These are phyloP conservation scores for Geotrupes spiniger DNA, from an alignment of 2,888 invertebrate genomes.

Conservation along the genomic window DNA sequence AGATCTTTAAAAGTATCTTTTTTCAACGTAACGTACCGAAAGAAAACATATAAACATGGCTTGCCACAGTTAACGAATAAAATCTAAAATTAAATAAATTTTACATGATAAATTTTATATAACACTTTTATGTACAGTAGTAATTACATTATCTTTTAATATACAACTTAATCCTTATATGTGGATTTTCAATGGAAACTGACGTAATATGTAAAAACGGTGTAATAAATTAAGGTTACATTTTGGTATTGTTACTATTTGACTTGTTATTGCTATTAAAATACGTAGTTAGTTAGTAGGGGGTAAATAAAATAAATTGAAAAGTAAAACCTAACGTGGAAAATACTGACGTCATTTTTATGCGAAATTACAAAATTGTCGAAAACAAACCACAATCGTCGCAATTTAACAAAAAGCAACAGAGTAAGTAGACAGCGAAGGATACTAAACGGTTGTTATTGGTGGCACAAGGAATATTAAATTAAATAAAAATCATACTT, in stretches of 20 bases:
- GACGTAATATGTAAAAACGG: slow-evolving; percentile 6
- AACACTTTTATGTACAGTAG: slow-evolving; percentile 45
- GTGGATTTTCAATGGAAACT: slow-evolving; percentile 1
- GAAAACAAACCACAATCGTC: slow-evolving; percentile 6
- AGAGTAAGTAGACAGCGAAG: slow-evolving; percentile 15
- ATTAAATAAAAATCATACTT: slow-evolving; percentile 33
- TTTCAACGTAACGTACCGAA: slow-evolving; percentile 15
- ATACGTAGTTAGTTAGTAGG: neutral
- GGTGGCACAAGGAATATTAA: slow-evolving; percentile 47
- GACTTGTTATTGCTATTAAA: slow-evolving; percentile 8
- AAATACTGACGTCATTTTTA: slow-evolving; percentile 5
- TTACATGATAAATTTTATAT: slow-evolving; percentile 40
- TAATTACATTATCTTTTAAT: slow-evolving; percentile 39
- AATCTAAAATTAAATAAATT: slow-evolving; percentile 42
- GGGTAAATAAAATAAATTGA: neutral
- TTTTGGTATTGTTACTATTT: slow-evolving; percentile 7
- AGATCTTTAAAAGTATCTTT: slow-evolving; percentile 4
- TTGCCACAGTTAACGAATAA: slow-evolving; percentile 41
- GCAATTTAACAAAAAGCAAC: slow-evolving; percentile 23
- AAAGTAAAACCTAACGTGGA: slow-evolving; percentile 1
- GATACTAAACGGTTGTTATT: slow-evolving; percentile 17
- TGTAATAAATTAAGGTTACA: neutral
- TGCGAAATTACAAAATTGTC: slow-evolving; percentile 13
- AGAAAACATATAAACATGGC: slow-evolving; percentile 29
- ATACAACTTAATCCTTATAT: slow-evolving; percentile 11